Evolutionary conservation across 2,113 vertebrate species (phyloP).

Genomic region (Todiramphus saurophagus): DNA sequence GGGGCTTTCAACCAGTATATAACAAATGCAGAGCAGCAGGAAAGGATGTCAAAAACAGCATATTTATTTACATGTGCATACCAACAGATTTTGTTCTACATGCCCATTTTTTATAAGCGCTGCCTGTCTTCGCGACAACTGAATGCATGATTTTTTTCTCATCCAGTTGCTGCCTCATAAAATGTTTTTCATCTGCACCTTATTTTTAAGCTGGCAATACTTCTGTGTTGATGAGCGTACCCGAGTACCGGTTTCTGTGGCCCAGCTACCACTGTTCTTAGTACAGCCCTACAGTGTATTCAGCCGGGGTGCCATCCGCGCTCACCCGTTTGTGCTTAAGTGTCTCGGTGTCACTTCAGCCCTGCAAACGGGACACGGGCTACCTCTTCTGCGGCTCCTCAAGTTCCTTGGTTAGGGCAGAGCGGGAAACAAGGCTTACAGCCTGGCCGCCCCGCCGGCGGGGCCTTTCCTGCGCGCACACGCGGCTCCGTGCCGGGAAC

Average conservation of each 20-base stretch:
- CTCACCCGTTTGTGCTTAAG: fast-evolving
- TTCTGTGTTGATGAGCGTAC: background rate
- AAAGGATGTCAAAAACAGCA: background rate
- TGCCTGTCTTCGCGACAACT: no score
- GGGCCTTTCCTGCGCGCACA: background rate
- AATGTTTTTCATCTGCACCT: background rate
- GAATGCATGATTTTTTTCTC: background rate
- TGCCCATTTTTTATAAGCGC: fast-evolving
- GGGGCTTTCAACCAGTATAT: background rate
- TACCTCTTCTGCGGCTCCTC: background rate
- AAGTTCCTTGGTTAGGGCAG: fast-evolving
- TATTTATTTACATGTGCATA: background rate
- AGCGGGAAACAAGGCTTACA: fast-evolving
- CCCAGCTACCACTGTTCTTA: fast-evolving
- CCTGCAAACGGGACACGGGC: fast-evolving
- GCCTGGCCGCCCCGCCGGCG: background rate
- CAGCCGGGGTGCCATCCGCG: fast-evolving
- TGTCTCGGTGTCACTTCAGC: fast-evolving
- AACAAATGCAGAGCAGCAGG: background rate
- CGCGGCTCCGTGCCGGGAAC: fast-evolving
- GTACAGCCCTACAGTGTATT: fast-evolving
- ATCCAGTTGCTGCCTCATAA: background rate
- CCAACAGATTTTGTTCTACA: background rate
- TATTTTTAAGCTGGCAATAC: fast-evolving
- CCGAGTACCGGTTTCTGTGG: fast-evolving